These are phyloP conservation scores for Sturnira hondurensis DNA, from an alignment of 2,113 vertebrate genomes.

Conservation along the genomic window DNA sequence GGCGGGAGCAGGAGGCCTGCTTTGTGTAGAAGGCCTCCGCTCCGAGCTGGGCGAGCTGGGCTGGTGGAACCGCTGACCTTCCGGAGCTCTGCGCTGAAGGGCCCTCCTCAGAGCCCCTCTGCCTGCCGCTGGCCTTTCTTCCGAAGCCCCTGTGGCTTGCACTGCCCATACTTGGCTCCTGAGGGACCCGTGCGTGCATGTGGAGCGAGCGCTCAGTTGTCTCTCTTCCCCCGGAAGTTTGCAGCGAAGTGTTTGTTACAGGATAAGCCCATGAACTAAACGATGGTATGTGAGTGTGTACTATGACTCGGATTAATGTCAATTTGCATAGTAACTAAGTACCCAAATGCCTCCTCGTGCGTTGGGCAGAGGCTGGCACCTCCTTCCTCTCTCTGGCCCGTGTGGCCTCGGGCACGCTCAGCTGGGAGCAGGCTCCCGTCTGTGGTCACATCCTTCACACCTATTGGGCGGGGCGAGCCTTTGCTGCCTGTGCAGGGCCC, in stretches of 20 bases:
- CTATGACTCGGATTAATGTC: not conserved
- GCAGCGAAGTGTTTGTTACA: not conserved
- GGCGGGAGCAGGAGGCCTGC: fast-evolving
- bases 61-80: not conserved
- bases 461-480: not conserved
- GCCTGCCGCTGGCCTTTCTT: not conserved
- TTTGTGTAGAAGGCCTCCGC: fast-evolving
- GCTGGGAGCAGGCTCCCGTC: no score
- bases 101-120: not conserved
- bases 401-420: not conserved
- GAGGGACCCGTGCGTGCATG: not conserved
- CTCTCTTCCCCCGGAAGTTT: not conserved
- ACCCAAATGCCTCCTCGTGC: not conserved
- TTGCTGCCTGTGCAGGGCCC: not conserved
- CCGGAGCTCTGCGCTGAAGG: not conserved
- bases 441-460: fast-evolving
- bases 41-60: no score
- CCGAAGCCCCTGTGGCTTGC: not conserved
- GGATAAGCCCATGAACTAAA: not conserved
- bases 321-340: not conserved
- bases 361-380: not conserved
- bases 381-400: not conserved
- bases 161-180: not conserved
- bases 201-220: not conserved
- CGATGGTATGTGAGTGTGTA: not conserved